Evolutionary conservation across 2,888 invertebrate genomes (phyloP), one percentile per base, ranked within the genome.

Genomic region (Campoplex nolae): DNA sequence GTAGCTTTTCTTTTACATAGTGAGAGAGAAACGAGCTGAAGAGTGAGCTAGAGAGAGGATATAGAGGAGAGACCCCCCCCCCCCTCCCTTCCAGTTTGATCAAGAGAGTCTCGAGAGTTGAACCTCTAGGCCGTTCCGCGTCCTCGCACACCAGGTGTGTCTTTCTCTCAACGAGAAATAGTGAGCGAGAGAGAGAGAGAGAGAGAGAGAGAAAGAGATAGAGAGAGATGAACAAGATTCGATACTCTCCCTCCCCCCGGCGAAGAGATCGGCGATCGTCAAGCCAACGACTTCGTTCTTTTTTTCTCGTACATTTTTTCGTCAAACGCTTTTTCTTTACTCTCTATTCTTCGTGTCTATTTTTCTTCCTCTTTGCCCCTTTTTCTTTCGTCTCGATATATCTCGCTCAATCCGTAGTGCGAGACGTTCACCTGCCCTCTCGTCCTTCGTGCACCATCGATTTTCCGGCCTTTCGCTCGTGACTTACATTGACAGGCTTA

Each of bases 101-200:
- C 67, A 65, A 70, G 79, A 84, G 86, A 84, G 82, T 81, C 78
- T 70, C 75, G 87, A 87, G 87, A 84, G 84, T 87, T 84, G 80
- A 92, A 92, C 91, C 92, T 92, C 92, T 91, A 91, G 92, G 91
- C 91, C 94, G 94, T 93, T 94, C 94, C 94, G 93, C 94, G 93
- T 94, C 94, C 94, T 93, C 92, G 94, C 93, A 92, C 94, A 93
- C 88, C 92, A 91, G 92, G 92, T 91, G 92, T 92, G 92, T 54
- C 35, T 90, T 90, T 90, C 89, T 88, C 88, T 89, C 70, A 58
- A 70, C 42, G 89, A 86, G 85, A 88, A 68, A 80, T 48, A 80
- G 68, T 23, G 58, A 70, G 62, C 32, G 35, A 71, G 28, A 51
- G 73, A 23, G 23, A 23, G 23, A 23, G 23, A 23, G 67, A 73